phyloP scores from a whole-genome alignment of 1,140 invertebrate genomes.

The Sinella curviseta region DNA sequence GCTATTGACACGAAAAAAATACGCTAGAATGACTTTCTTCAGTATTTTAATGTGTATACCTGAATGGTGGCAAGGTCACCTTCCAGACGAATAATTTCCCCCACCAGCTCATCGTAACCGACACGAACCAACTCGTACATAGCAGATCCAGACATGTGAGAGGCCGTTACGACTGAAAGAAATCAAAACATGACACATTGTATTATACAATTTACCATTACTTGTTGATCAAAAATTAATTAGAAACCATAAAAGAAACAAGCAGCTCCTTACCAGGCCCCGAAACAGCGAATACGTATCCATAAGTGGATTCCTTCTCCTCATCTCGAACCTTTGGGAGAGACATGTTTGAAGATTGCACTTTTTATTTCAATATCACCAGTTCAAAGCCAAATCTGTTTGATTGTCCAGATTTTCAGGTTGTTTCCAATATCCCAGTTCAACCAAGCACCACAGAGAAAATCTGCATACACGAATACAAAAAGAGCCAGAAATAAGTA shows the following conservation, averaged over 20 bases:
- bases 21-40: too few relatives aligned
- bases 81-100: conserved; percentile 98
- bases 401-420: neutral
- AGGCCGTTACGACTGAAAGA: conserved; percentile 90
- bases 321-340: conserved; percentile 77
- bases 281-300: conserved; percentile 94
- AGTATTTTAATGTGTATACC: too few relatives aligned
- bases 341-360: conserved; percentile 49
- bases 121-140: conserved; percentile 99
- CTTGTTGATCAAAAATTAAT: too few relatives aligned
- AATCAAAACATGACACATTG: conserved; percentile 33
- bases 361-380: too few relatives aligned
- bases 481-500: too few relatives aligned
- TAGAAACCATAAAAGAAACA: neutral
- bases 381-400: neutral
- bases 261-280: conserved; percentile 79
- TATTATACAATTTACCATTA: conserved; percentile 16
- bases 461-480: too few relatives aligned
- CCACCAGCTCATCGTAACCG: conserved; percentile 95
- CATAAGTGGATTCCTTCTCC: conserved; percentile 84
- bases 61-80: conserved; percentile 99
- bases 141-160: conserved; percentile 98
- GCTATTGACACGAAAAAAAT: neutral
- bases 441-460: too few relatives aligned
- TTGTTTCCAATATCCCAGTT: neutral